These are phyloP conservation scores for Hyposmocoma kahamanoa DNA, from an alignment of 1,140 invertebrate genomes.

Conservation along the genomic window DNA sequence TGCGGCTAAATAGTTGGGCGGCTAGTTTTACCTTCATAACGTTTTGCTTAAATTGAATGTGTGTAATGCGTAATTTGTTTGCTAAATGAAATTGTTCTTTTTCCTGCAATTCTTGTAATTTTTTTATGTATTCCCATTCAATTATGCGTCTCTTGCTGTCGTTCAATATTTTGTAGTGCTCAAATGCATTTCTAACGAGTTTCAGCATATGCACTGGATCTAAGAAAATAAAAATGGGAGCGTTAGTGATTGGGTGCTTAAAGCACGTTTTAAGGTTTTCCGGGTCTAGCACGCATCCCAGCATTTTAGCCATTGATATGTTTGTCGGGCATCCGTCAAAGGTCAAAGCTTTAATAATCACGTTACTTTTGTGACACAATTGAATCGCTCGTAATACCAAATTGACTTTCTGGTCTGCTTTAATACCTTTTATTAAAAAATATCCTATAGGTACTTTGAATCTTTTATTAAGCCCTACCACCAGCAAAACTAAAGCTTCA, in stretches of 20 bases:
- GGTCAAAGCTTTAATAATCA: not conserved
- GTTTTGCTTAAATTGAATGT: not conserved
- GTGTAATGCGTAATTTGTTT: not conserved
- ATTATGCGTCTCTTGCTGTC: not conserved
- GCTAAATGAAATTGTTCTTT: not conserved
- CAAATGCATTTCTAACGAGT: not conserved
- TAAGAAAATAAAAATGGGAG: not conserved
- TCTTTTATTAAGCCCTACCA: not conserved
- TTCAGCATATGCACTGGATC: constrained; percentile 1
- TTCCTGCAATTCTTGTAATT: not conserved
- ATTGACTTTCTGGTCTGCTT: not conserved
- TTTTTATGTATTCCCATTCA: not conserved
- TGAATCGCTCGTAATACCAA: not conserved
- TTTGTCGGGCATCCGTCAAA: constrained; percentile 1
- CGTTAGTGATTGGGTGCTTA: not conserved
- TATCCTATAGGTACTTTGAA: not conserved
- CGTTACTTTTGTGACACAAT: not conserved
- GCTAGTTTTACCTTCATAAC: not conserved
- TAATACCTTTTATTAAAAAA: not conserved
- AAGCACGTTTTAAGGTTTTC: not conserved
- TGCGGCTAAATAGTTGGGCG: not conserved
- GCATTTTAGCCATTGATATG: not conserved
- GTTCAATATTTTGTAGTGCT: not conserved
- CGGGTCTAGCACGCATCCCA: not conserved
- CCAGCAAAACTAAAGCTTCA: not conserved